Evolutionary conservation across 2,797 vertebrate genomes (phyloP).

Genomic region (Micropoecilia bifurca): DNA sequence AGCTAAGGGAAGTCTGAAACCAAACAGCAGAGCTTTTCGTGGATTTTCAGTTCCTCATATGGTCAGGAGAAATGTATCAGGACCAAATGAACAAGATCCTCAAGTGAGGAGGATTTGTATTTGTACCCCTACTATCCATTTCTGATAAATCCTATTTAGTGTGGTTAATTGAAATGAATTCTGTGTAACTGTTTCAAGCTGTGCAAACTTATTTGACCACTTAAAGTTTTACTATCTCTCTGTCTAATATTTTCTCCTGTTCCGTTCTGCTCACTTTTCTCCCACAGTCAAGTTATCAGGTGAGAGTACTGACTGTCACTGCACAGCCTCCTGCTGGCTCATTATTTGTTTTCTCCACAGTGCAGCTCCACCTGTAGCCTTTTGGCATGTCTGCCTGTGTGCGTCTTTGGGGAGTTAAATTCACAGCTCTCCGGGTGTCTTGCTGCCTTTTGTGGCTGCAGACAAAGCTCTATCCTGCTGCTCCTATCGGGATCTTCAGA

Average conservation of each 20-base stretch:
- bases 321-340: constrained; percentile 44
- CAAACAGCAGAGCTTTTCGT: background rate
- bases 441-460: constrained; percentile 43
- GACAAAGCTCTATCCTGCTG: constrained; percentile 51
- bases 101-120: background rate
- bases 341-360: constrained; percentile 24
- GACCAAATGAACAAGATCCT: background rate
- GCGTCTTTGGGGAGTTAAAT: constrained; percentile 43
- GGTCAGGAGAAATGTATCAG: background rate
- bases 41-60: background rate
- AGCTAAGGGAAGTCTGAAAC: background rate
- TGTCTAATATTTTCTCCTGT: background rate
- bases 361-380: constrained; percentile 43
- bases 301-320: constrained; percentile 30
- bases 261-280: background rate
- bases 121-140: background rate
- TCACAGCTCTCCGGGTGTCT: constrained; percentile 51
- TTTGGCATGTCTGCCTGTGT: constrained; percentile 8
- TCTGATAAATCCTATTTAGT: background rate
- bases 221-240: background rate
- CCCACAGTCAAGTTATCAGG: constrained; percentile 55
- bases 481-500: constrained; percentile 28
- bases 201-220: background rate
- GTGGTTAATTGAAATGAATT: background rate
- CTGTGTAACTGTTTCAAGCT: too few relatives aligned